Evolutionary conservation across 2,113 vertebrate species (phyloP).

Genomic region (Lepidothrix coronata): DNA sequence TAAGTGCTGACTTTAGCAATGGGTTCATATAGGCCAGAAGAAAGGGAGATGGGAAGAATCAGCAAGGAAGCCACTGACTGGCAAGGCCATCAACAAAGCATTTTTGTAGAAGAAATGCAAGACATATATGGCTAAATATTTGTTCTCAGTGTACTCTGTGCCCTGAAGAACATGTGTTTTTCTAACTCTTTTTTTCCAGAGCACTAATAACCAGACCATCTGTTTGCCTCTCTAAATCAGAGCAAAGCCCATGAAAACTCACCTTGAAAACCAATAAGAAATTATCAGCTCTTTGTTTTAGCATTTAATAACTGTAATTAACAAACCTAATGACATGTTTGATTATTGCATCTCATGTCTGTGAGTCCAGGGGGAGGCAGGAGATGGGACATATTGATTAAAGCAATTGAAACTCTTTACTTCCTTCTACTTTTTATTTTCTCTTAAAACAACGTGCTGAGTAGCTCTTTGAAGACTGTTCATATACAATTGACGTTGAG

Average conservation of each 20-base stretch:
- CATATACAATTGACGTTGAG: neutral
- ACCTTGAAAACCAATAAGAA: slow-evolving; percentile 55
- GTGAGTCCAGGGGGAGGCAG: neutral
- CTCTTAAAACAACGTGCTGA: neutral
- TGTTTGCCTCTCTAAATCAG: slow-evolving; percentile 53
- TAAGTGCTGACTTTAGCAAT: neutral
- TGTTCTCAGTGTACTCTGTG: slow-evolving; percentile 16
- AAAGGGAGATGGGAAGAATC: neutral
- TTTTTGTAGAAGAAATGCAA: neutral
- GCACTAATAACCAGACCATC: slow-evolving; percentile 50
- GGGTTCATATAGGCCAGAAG: neutral
- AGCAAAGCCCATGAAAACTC: slow-evolving; percentile 33
- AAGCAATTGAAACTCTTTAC: neutral
- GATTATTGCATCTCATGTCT: slow-evolving; percentile 25
- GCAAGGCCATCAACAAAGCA: neutral
- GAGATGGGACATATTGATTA: neutral
- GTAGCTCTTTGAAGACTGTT: neutral
- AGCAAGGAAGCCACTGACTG: neutral
- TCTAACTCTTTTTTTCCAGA: slow-evolving; percentile 20
- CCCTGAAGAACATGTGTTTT: slow-evolving; percentile 33
- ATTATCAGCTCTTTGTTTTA: slow-evolving; percentile 57
- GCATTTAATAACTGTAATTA: slow-evolving; percentile 57
- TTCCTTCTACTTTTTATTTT: neutral
- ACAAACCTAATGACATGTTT: slow-evolving; percentile 48
- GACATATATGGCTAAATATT: slow-evolving; percentile 22